These are phyloP conservation scores for Gorsachius magnificus DNA, from an alignment of 2,797 vertebrate genomes.

Conservation along the genomic window DNA sequence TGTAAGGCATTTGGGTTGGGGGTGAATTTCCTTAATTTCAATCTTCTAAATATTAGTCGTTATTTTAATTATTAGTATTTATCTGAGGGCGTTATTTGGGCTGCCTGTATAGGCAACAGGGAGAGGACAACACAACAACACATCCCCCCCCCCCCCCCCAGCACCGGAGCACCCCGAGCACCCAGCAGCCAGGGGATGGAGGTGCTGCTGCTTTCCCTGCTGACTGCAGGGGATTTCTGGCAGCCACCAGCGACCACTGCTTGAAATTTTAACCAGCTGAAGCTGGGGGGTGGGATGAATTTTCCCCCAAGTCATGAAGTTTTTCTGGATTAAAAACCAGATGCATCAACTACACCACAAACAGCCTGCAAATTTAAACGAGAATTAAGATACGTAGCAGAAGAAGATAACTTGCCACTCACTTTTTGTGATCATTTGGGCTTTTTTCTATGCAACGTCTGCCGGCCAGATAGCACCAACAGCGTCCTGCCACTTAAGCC, in stretches of 20 bases:
- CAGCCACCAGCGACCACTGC: fast-evolving
- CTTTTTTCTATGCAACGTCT: background rate
- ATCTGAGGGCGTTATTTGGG: background rate
- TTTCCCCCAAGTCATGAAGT: background rate
- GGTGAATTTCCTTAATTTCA: background rate
- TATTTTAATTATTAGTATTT: background rate
- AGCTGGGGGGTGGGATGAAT: background rate
- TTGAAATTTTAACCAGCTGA: background rate
- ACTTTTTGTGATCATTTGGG: background rate
- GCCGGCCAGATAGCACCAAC: background rate
- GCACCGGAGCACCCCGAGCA: background rate
- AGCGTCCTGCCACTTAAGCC: background rate
- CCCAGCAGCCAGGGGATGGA: background rate
- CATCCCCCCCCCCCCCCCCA: too few relatives aligned
- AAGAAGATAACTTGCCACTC: background rate
- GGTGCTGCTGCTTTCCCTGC: background rate
- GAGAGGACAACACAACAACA: background rate
- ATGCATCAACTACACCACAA: background rate
- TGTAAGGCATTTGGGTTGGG: background rate
- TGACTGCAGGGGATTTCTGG: background rate
- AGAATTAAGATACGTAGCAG: background rate
- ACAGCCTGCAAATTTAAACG: background rate
- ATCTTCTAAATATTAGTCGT: background rate
- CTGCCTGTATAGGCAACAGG: background rate
- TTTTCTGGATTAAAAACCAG: background rate